Base-by-base conservation (phyloP, 2,797 vertebrate species). In the Pantherophis vulpinus region DNA sequence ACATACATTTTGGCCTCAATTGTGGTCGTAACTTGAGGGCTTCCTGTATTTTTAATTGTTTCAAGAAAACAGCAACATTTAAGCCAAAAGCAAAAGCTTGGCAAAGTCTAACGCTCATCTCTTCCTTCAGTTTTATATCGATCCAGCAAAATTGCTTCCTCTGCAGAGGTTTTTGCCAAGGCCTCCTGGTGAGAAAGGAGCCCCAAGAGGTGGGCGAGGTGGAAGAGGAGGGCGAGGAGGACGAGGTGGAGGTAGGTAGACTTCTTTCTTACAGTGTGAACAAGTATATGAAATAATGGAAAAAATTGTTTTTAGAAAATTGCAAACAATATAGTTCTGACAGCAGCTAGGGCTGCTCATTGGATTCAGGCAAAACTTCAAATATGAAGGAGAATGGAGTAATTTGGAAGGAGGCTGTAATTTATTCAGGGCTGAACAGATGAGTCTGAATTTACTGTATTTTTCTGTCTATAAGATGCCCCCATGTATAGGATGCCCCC, bases 161-260 rank as follows among this genome's bases (percentile, higher is more conserved):
- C 97, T 99, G 93, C 99, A 99, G 96, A 98, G 99, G 59, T 99
- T 99, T 97, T 98, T 99, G 32, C 99, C 99, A 54, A 98, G 98
- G 86, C 99, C 99, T 0, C 99, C 99, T 0, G 99, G 99, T 94
- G 99, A 99, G 97, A 99, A 99, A 97, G 98, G 98, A 6, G 98
- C 98, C 0, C 98, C 98, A 0, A 98, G 99, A 96, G 99, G 99
- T 29, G 98, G 99, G 86, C 98, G 98, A 51, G 98, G 99, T 23
- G 98, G 98, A 94, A 96, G 99, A 96, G 98, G 98, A 0, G 98
- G 98, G 63, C 97, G 97, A 94, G 95, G 97, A 89, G 97, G 97
- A 0, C 93, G 98, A 97, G 97, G 98, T 1, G 96, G 95, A 66
- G 97, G 97, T 97, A 96, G 96, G 97, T 79, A 32, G 58, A 37